A percentile compares a stretch with the other conserved stretches of the same genome.
phyloP scores from a whole-genome alignment of 2,888 invertebrate genomes.

The Cyaniris semiargus region DNA sequence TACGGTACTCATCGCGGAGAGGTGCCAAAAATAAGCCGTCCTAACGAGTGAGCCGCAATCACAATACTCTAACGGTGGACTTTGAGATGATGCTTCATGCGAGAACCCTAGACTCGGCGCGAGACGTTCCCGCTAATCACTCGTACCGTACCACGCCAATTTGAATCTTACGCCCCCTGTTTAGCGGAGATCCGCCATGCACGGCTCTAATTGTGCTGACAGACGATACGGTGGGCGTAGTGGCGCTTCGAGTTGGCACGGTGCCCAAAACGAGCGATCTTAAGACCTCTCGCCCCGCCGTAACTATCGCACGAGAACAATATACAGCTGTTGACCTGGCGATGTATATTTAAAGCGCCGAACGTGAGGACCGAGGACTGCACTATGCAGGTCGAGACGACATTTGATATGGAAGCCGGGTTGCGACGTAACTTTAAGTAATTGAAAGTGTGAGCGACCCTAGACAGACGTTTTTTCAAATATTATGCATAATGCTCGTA shows the following conservation, averaged over 20 bases:
- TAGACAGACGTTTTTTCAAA: neutral
- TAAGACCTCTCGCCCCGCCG: slow-evolving; percentile 51
- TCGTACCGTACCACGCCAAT: slow-evolving; percentile 42
- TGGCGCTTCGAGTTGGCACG: slow-evolving; percentile 74
- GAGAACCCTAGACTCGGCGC: slow-evolving; percentile 70
- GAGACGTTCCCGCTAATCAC: slow-evolving; percentile 58
- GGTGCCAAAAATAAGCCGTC: slow-evolving; percentile 32
- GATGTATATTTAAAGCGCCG: slow-evolving; percentile 52
- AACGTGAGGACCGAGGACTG: slow-evolving; percentile 18
- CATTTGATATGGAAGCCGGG: neutral
- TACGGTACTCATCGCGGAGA: slow-evolving; percentile 2
- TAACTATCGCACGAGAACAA: slow-evolving; percentile 57
- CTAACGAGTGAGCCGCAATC: slow-evolving; percentile 32
- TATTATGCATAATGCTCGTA: neutral
- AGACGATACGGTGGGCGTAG: slow-evolving; percentile 59
- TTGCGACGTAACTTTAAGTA: slow-evolving; percentile 30
- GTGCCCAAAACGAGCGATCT: slow-evolving; percentile 65
- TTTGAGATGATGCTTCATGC: slow-evolving; percentile 65
- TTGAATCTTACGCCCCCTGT: slow-evolving; percentile 50
- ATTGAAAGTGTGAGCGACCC: neutral
- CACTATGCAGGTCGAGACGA: slow-evolving; percentile 26
- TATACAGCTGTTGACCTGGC: slow-evolving; percentile 55
- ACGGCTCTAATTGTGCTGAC: slow-evolving; percentile 50
- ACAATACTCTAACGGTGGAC: slow-evolving; percentile 46
- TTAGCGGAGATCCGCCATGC: slow-evolving; percentile 48